phyloP scores from a whole-genome alignment of 2,797 vertebrate genomes.

The Falco naumanni region DNA sequence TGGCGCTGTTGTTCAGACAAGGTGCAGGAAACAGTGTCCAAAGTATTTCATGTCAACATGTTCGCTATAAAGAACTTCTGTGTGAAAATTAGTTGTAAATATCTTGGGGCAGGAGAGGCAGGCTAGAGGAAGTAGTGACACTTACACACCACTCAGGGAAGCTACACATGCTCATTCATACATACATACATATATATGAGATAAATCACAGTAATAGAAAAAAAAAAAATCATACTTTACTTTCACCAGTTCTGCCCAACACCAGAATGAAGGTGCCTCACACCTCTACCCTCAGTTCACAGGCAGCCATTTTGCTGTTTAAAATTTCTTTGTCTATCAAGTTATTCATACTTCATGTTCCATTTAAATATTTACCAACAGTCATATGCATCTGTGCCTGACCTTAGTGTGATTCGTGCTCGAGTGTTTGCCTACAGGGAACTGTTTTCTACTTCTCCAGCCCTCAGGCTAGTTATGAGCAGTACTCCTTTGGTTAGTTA shows the following conservation, averaged over 20 bases:
- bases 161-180: neutral
- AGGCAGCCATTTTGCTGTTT: neutral
- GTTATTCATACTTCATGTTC: neutral
- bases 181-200: neutral
- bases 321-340: neutral
- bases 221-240: neutral
- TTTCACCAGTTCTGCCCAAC: neutral
- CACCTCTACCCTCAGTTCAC: neutral
- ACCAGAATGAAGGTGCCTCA: neutral
- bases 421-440: neutral
- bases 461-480: neutral
- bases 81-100: neutral
- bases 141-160: neutral
- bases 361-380: neutral
- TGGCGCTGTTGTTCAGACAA: neutral
- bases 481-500: neutral
- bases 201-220: neutral
- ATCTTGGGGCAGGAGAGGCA: rapidly evolving
- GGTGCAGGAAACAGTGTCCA: neutral
- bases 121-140: neutral
- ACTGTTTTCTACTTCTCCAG: neutral
- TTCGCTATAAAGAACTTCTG: neutral
- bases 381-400: neutral
- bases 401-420: neutral
- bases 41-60: neutral